phyloP scores from a whole-genome alignment of 1,140 invertebrate species.

The Drosophila trapezifrons region DNA sequence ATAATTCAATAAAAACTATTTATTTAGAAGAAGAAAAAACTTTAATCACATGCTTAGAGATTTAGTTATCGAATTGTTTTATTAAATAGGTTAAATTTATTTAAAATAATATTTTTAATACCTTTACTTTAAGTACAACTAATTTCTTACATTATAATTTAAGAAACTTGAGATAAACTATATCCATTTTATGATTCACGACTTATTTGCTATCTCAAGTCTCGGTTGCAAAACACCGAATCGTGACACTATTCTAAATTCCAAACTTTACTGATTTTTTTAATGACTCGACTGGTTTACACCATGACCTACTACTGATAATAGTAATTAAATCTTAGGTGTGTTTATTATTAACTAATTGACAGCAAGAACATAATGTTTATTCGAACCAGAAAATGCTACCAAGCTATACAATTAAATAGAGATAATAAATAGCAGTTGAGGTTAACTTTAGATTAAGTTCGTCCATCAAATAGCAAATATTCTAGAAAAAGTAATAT shows the following conservation, averaged over 20 bases:
- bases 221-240: neutral
- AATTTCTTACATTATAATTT: neutral
- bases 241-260: constrained; percentile 19
- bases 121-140: neutral
- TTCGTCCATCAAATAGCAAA: no score
- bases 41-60: neutral
- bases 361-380: neutral
- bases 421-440: neutral
- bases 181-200: neutral
- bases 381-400: neutral
- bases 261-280: neutral
- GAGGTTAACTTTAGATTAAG: neutral
- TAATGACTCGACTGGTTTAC: neutral
- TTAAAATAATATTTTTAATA: neutral
- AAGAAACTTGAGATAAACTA: neutral
- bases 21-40: neutral
- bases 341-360: neutral
- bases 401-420: neutral
- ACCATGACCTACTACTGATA: neutral
- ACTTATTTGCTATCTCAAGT: neutral
- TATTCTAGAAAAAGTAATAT: neutral
- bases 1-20: no score
- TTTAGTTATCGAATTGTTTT: no score
- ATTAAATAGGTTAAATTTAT: neutral
- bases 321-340: neutral